Base-by-base conservation (phyloP, 2,113 vertebrate species). In the Hemiprocne comata region DNA sequence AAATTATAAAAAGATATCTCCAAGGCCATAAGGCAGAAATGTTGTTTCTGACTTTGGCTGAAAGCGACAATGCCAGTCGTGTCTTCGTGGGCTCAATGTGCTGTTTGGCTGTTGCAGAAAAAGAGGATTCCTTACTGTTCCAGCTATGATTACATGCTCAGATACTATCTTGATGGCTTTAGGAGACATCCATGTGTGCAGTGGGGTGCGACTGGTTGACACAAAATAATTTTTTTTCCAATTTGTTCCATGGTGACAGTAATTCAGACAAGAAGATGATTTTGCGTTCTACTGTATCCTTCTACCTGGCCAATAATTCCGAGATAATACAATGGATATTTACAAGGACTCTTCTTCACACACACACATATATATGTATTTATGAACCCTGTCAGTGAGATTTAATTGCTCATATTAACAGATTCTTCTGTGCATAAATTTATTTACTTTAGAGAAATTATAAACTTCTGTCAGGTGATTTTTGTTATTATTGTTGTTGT, bases 81-180 rank as follows among this genome's bases (percentile, higher is more conserved):
- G 95, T 93, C 90, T 97, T 95, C 97, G 90, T 96, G 96, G 96
- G 85, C 75, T 89, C 94, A 90, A 90, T 90, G 76, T 96, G 87
- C 93, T 92, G 69, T 77, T 89, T 87, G 96, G 92, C 81, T 92
- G 80, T n/a, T 90, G 94, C 82, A 95, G 94, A 89, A 93, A 95
- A 97, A 92, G 93, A 97, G 85, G 91, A 97, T 96, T 93, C 96
- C 95, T 98, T 90, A 94, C 95, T 95, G 94, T 97, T 97, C 83
- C 94, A 97, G 96, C 96, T 96, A 97, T 97, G 94, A 98, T 97
- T 97, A 97, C 87, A 91, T 88, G 87, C 77, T 92, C 94, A 95
- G 97, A 97, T 96, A 97, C 81, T 91, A 96, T 97, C 97, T 97
- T 94, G 97, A 97, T 96, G 97, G 97, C 94, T 98, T 97, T 97